Base-by-base conservation (phyloP, 2,888 invertebrate genomes). In the Leptogaster cylindrica region DNA sequence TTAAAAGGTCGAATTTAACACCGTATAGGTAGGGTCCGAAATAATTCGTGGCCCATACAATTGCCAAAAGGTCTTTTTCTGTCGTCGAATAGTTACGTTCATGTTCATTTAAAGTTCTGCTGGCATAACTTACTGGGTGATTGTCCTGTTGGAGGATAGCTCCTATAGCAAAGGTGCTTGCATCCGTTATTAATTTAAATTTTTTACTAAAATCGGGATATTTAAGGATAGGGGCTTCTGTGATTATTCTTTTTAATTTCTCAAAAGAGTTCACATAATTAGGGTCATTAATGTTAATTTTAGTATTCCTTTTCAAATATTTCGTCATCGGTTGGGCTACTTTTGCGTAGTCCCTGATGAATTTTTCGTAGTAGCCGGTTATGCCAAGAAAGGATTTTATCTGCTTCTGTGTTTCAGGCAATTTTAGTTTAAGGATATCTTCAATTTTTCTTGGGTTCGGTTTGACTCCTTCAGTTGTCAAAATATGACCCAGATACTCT, bases 151-250 rank as follows among this genome's bases (percentile, higher is more conserved):
- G n/a, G 1, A 39, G 12, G 8, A 58, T 18, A 18, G 55, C 55
- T 8, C 55, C 36, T n/a, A 58, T 58, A 18, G 36, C 36, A 36
- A 18, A 58, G 6, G 8, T 16, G 20, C 63, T 63, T n/a, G 63
- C 46, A n/a, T 63, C 63, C 20, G 46, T 63, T 20, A 18, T 27
- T 4, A 63, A n/a, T 3, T 18, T 46, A 18, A 63, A 63, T 63
- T 3, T 16, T 33, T 44, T 46, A 2, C 12, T 46, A 16, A 63
- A 61, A 44, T 61, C 28, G 1, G 61, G 44, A 10, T 44, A 44
- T 28, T 61, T 41, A 10, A 63, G 12, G 10, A 63, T 18, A 10
- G 63, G 46, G 12, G 14, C 46, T 18, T 46, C 18, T 28, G 18
- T 63, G 18, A 66, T n/a, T 3, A 33, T 14, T 10, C 23, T 41